A percentile compares a stretch with the other conserved stretches of the same genome.
Evolutionary conservation across 2,113 vertebrate species (phyloP).

Genomic region (Chinchilla lanigera): DNA sequence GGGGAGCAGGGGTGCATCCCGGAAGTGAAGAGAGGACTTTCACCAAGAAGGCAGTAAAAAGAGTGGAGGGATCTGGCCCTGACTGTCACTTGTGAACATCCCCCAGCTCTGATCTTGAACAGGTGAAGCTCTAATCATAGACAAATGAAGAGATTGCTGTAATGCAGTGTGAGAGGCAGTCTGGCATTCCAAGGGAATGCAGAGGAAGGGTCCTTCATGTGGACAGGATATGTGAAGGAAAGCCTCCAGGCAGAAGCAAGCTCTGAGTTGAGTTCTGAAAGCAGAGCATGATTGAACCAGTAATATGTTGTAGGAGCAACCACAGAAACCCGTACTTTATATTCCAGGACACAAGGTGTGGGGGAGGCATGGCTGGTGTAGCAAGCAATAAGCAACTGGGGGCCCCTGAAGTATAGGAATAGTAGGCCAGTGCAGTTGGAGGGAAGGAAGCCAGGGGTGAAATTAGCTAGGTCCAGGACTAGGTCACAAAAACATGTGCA

Average conservation of each 20-base stretch:
- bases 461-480: not conserved
- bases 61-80: not conserved
- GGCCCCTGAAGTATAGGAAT: not conserved
- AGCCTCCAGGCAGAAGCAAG: not conserved
- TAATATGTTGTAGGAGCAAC: not conserved
- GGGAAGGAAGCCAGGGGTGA: too few species aligned
- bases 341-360: not conserved
- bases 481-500: not conserved
- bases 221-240: not conserved
- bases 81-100: not conserved
- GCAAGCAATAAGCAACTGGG: not conserved
- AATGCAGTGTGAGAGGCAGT: not conserved
- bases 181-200: not conserved
- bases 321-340: not conserved
- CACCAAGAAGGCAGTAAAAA: not conserved
- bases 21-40: not conserved
- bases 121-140: not conserved
- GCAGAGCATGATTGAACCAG: not conserved
- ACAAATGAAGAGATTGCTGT: not conserved
- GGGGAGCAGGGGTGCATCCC: not conserved
- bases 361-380: not conserved
- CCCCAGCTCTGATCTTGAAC: not conserved
- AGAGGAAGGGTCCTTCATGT: not conserved
- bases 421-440: not conserved
- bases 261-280: not conserved